Base-by-base conservation (phyloP, 2,113 vertebrate genomes). In the Antigone vipio region DNA sequence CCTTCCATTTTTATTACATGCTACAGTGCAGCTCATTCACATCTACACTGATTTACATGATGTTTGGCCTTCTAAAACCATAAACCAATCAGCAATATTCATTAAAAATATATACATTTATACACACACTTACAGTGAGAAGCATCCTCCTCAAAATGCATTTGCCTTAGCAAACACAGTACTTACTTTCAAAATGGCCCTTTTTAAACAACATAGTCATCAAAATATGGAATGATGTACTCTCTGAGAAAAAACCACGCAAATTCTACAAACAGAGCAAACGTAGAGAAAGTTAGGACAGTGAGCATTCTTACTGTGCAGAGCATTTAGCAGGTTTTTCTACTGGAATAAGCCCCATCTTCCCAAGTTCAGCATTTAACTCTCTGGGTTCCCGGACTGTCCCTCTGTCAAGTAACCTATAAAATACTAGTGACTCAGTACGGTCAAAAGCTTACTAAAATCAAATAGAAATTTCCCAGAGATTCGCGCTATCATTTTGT, bases 181-280 rank as follows among this genome's bases (percentile, higher is more conserved):
- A 98, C 99, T 98, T 98, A 99, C 99, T 96, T 97, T 99, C 96
- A 97, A 98, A 99, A 91, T 71, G 97, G 50, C 98, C 98, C 97
- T 99, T 99, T 42, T 96, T 98, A 96, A 99, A 99, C 71, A 99
- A 96, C 98, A 99, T 98, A 88, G 99, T 98, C 92, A 99, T 98
- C 93, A 98, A 96, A 89, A 99, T 99, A 98, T 99, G 99, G 96
- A 99, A 99, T 32, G 99, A 99, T 5, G 99, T 99, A 42, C 96
- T 49, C 12, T 99, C 99, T 8, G 96, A 97, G 98, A 99, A 99
- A 97, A 99, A 99, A 27, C 98, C 99, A 93, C 2, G 98, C 78
- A 99, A 96, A 69, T 75, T 97, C 99, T 99, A 86, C 8, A 95
- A 72, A 92, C 6, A 86, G 5, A 93, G 8, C 18, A 78, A 85